Percentiles rank a stretch among this genome's conserved stretches.
Conservation (phyloP, 2,888 invertebrate genomes). For the Autographa pulchrina region DNA sequence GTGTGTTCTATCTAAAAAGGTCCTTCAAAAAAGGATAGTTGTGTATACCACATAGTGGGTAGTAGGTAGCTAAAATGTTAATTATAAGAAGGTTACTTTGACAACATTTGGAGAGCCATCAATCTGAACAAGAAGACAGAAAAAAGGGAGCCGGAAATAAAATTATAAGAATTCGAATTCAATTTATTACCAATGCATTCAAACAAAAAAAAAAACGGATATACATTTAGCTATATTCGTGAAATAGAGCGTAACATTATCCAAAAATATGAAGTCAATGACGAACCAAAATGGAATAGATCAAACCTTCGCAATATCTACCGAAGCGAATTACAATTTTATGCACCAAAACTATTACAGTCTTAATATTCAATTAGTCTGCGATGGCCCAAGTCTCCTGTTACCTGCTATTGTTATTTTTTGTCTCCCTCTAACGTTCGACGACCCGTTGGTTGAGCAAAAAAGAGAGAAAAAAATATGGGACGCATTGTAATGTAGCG, state of each 20-base stretch:
- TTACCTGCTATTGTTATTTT: conserved; percentile 79
- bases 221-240: conserved; percentile 35
- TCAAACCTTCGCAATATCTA: conserved; percentile 45
- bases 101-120: not conserved
- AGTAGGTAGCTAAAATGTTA: not conserved
- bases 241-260: conserved; percentile 41
- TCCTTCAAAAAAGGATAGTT: not conserved
- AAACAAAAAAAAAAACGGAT: conserved; percentile 6
- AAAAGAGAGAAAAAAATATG: conserved; percentile 46
- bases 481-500: conserved; percentile 46
- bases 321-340: conserved; percentile 55
- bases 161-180: not conserved
- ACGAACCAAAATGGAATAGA: conserved; percentile 41
- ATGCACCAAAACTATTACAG: conserved; percentile 59
- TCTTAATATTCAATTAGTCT: conserved; percentile 69
- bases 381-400: conserved; percentile 64
- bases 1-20: not conserved
- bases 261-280: conserved; percentile 45
- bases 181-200: not conserved
- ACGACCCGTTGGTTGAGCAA: conserved; percentile 52
- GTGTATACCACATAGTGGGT: not conserved
- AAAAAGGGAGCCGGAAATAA: too few species aligned
- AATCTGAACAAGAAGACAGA: too few species aligned
- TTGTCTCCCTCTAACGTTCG: conserved; percentile 62
- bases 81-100: too few species aligned